These are phyloP conservation scores for Varecia variegata DNA, from an alignment of 2,797 vertebrate genomes.

Conservation along the genomic window DNA sequence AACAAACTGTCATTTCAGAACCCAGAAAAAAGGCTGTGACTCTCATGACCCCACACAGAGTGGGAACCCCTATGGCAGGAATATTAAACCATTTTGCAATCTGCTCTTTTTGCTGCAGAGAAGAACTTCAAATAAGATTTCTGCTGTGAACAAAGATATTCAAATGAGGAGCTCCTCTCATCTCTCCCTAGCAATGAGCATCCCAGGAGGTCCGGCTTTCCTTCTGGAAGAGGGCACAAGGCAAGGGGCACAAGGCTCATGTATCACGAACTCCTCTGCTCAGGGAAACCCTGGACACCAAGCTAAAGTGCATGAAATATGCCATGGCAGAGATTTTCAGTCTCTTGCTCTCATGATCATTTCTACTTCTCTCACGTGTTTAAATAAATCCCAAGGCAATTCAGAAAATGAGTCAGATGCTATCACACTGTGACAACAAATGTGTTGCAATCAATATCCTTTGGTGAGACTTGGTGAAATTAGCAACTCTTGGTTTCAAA, in stretches of 20 bases:
- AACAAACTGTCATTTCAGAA: background rate
- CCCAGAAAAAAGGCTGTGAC: background rate
- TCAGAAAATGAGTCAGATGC: background rate
- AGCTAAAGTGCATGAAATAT: background rate
- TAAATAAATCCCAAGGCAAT: constrained; percentile 9
- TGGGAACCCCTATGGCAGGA: background rate
- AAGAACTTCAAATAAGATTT: constrained; percentile 51
- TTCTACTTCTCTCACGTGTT: background rate
- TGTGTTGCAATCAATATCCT: background rate
- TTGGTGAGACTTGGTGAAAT: background rate
- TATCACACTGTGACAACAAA: background rate
- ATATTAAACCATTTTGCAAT: background rate
- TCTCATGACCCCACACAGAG: background rate
- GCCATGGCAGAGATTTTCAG: background rate
- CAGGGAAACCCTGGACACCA: background rate
- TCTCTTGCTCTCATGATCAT: background rate
- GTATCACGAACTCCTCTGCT: background rate
- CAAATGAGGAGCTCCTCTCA: constrained; percentile 47
- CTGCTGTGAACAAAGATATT: background rate
- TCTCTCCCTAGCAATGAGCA: background rate
- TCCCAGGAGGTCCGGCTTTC: background rate
- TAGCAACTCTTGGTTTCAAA: background rate
- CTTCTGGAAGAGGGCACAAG: background rate
- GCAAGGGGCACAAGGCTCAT: background rate
- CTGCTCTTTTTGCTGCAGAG: background rate